Evolutionary conservation across 2,113 vertebrate species (phyloP), one percentile per base, ranked within the genome.

Genomic region (Hassar affinis): DNA sequence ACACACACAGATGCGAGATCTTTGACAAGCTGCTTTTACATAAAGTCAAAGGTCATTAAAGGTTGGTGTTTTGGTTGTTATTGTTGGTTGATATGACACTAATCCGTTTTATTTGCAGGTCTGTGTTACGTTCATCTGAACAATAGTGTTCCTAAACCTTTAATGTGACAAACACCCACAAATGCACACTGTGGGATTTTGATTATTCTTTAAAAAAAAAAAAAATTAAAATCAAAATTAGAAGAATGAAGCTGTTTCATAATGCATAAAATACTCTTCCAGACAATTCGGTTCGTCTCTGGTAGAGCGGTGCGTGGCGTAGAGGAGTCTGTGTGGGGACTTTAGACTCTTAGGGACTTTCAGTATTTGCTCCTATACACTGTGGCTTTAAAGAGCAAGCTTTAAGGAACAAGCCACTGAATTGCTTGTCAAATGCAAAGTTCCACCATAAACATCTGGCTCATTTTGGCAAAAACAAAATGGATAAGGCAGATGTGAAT

Each of bases 181-280:
- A 62, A 69, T 79, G 30, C 77, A 18, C 33, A 51, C 42, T n/a
- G 20, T 62, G 62, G 56, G 49, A 33, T 78, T 69, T 85, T 78
- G 42, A 66, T 86, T 87, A 86, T 87, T 89, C 64, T 88, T 88
- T 89, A 87, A 89, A 92, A 90, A 82, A 30, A 20, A 90, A 91
- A 90, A 82, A 33, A 33, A 90, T 91, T 82, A 78, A 93, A 91
- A 91, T 93, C 85, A 89, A 91, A 92, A 77, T 87, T 81, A 64
- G 35, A 87, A 85, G 72, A 81, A 89, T 90, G 87, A 91, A 85
- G 87, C 87, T 85, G 61, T 89, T 85, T 89, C 91, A 86, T 87
- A 88, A 84, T 94, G 91, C 91, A 89, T 94, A 95, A 95, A 95
- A 92, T 14, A 79, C 88, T 87, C 93, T 95, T 96, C 95, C 95